Evolutionary conservation across 2,888 invertebrate genomes (phyloP), one percentile per base, ranked within the genome.

Genomic region (Sabatieria punctata): DNA sequence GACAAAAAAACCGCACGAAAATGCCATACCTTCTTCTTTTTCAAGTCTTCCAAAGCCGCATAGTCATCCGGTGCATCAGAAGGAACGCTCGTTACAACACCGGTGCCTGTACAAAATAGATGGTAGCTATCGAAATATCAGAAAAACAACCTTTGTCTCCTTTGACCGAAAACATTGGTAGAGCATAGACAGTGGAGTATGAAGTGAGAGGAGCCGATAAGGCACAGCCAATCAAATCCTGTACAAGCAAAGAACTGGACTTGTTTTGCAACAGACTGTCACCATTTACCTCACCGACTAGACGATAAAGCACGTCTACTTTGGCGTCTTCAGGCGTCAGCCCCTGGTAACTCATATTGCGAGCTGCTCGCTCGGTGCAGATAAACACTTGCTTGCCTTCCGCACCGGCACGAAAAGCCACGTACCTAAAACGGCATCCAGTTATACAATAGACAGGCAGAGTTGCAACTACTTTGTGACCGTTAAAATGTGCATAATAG

Each of bases 61-160:
- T 82, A 95, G 69, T 97, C 97, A 67, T 99, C 97, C 0, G 97
- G 95, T 0, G 97, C 84, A 71, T 97, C 97, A 0, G 95, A 95
- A 0, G 93, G 95, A 1, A 97, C 97, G 55, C 89, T 89, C 0
- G 91, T 89, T 0, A 99, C 97, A 30, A 97, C 78, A 2, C 95
- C 97, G 1, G 97, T 97, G 18, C 95, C 68, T 68, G 52, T 21
- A 45, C 19, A 27, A 43, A 15, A 47, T n/a, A n/a, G n/a, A n/a
- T n/a, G n/a, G n/a, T n/a, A n/a, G n/a, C n/a, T n/a, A n/a, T n/a
- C n/a, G n/a, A n/a, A n/a, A n/a, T n/a, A n/a, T n/a, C n/a, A n/a
- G n/a, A n/a, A n/a, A n/a, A n/a, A n/a, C n/a, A 50, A 66, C 69
- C 95, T 70, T 97, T 97, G 60, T 91, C 88, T 64, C 88, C 85